Evolutionary conservation across 2,888 invertebrate genomes (phyloP), one percentile per base, ranked within the genome.

Genomic region (Clostera curtula): DNA sequence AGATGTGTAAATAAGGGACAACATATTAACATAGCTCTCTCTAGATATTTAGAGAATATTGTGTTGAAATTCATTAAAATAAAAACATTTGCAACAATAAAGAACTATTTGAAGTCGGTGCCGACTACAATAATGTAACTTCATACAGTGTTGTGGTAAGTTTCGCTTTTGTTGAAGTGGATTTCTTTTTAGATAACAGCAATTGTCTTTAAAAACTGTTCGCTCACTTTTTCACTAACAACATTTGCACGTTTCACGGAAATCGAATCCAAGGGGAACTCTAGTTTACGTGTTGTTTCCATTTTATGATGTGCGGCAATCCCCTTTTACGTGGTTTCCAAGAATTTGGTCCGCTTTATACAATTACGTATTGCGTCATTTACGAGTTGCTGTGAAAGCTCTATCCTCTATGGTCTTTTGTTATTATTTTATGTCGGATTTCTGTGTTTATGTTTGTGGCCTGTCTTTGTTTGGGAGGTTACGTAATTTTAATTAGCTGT

Each of bases 301-400:
- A 31, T 43, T 56, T 56, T 55, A 54, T 49, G 46, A 43, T 38
- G 44, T 47, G 44, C 37, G 29, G 39, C 50, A 51, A 39, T 24
- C 35, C 25, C 34, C 34, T 47, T 54, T 49, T 45, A 39, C 32
- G 43, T 34, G 17, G 26, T 31, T 28, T 29, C 16, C 16, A 12
- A 16, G 28, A 31, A 31, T 29, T 31, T 25, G 2, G 20, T 29
- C 21, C 13, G 23, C 38, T 37, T 30, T 23, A 19, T 11, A 39
- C 31, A 29, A 30, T 35, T 32, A 12, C 13, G 10, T 31, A 31
- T 45, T 45, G 42, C 23, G 27, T 36, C 32, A 42, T 24, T 31
- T 29, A 13, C 11, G 7, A 20, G 7, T 24, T 19, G 14, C 25
- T n/a, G 25, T 17, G 16, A 30, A 41, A 36, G 25, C 30, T 34